phyloP scores from a whole-genome alignment of 1,140 invertebrate species.

The Lethrus apterus region DNA sequence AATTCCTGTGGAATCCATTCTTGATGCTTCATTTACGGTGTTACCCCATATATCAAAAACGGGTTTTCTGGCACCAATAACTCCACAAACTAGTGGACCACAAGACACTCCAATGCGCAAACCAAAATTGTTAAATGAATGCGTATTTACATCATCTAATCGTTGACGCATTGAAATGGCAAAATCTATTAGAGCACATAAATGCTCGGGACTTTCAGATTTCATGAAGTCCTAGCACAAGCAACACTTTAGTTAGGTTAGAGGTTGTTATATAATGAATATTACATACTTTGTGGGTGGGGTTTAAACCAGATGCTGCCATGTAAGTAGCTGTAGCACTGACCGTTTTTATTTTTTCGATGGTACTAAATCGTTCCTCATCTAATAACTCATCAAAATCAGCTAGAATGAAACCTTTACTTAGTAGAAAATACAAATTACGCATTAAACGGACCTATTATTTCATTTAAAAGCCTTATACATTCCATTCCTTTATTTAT shows the following conservation, averaged over 20 bases:
- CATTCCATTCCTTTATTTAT: conserved; percentile 96
- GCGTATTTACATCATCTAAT: conserved; percentile 86
- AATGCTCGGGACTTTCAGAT: conserved; percentile 60
- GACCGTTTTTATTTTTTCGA: conserved; percentile 99
- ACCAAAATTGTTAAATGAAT: conserved; percentile 97
- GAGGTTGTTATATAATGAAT: not conserved
- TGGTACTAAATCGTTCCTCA: conserved; percentile 79
- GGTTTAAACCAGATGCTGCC: conserved; percentile 94
- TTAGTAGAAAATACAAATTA: not conserved
- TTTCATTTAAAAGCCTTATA: conserved; percentile 95
- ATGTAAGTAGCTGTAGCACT: conserved; percentile 93
- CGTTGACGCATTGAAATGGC: conserved; percentile 86
- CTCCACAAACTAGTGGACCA: conserved; percentile 91
- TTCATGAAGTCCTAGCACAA: conserved; percentile 43
- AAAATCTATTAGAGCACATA: conserved; percentile 87
- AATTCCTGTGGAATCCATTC: conserved; percentile 86
- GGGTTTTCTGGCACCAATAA: conserved; percentile 94
- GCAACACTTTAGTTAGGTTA: not conserved
- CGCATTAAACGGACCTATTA: conserved; percentile 64
- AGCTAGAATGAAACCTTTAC: conserved; percentile 44
- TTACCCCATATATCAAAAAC: conserved; percentile 97
- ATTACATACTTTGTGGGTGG: conserved; percentile 54
- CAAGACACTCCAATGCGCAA: conserved; percentile 88
- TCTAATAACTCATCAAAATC: conserved; percentile 90
- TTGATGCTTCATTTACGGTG: conserved; percentile 90